Percentiles rank a stretch among this genome's conserved stretches.
Conservation (phyloP, 2,113 vertebrate species). For the Pongo abelii region DNA sequence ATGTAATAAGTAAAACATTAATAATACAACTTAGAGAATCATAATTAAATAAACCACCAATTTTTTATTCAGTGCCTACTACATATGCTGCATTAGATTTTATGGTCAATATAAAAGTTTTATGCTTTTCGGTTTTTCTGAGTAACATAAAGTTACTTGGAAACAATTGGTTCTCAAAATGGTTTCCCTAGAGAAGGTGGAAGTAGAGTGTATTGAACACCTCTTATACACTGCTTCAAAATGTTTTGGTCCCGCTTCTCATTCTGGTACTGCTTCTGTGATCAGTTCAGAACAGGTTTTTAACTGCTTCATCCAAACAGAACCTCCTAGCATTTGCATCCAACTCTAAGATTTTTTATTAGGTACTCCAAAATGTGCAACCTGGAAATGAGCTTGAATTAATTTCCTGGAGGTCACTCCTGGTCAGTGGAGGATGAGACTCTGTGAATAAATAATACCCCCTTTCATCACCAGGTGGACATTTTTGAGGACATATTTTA, state of each 20-base stretch:
- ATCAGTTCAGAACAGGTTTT: neutral
- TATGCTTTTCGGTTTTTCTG: neutral
- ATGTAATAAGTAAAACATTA: neutral
- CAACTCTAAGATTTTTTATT: neutral
- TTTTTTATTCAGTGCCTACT: neutral
- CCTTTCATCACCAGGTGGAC: neutral
- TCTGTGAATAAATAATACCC: neutral
- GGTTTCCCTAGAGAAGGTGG: neutral
- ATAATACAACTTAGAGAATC: neutral
- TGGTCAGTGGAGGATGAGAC: neutral
- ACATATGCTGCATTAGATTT: neutral
- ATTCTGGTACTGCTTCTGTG: neutral
- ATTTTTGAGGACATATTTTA: neutral
- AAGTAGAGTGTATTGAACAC: neutral
- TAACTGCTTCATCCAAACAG: neutral
- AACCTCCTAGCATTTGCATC: neutral
- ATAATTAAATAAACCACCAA: neutral
- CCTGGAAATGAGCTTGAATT: neutral
- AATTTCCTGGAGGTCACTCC: neutral
- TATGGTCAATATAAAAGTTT: neutral
- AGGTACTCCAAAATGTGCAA: neutral
- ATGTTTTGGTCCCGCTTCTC: neutral
- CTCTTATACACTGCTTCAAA: neutral
- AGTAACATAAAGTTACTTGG: neutral
- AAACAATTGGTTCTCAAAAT: neutral